Base-by-base conservation (phyloP, 2,113 vertebrate species). In the Saguinus imperator region DNA sequence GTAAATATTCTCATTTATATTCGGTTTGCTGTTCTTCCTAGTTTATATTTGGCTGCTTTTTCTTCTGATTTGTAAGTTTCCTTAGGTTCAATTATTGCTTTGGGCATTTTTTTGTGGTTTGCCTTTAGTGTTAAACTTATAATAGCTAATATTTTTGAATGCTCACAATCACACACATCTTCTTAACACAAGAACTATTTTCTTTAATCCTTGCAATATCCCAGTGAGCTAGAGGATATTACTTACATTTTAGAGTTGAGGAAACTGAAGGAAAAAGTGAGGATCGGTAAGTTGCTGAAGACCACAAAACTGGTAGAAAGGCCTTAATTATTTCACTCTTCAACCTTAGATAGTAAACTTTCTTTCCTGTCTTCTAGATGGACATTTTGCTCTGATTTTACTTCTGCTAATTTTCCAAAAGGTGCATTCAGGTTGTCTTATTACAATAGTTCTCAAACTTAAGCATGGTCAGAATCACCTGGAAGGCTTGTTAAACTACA, bases 71-170 rank as follows among this genome's bases (percentile, higher is more conserved):
- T 27, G 27, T 83, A 57, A 66, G 23, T 50, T 97, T 87, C 20
- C 37, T 88, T 88, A 87, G 73, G 64, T 79, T 83, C 79, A 25
- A 55, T 72, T 16, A 86, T 50, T 3, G 13, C 23, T 95, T 75
- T 93, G 18, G 57, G 50, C 32, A 89, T 92, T 92, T 93, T 82
- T 55, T 64, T 94, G 48, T 68, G 35, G 50, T 93, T 86, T 86
- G 48, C 35, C 48, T 75, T 82, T 82, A 35, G 13, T 55, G 20
- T 73, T 85, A 43, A 90, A 76, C 7, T 55, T 87, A 58, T 21
- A 87, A 73, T 84, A 92, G 55, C 35, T 85, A 68, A 37, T 92
- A 77, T 75, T 89, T 96, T 91, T 92, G 23, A 85, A 82, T 8
- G 17, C 35, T 95, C 29, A 82, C 20, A 93, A 14, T 61, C 35